Conservation (phyloP, 2,888 invertebrate species). For the Phytoseiulus persimilis region DNA sequence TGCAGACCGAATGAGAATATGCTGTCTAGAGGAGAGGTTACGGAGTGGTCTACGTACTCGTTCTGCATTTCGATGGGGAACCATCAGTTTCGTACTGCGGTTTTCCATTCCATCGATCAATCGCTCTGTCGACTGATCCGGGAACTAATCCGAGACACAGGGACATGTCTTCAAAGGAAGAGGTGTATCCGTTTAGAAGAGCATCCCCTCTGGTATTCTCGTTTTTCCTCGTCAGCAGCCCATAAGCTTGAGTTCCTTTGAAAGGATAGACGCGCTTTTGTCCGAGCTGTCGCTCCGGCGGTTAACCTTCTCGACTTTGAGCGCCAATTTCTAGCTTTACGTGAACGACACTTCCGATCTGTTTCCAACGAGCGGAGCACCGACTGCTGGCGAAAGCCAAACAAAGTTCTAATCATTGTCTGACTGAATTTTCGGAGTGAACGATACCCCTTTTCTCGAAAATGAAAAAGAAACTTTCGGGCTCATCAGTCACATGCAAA, state of each 20-base stretch:
- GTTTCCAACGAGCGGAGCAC: background rate
- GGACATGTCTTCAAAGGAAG: background rate
- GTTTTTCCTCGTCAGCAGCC: background rate
- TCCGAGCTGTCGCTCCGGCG: background rate
- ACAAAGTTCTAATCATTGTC: background rate
- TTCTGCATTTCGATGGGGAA: too few species aligned
- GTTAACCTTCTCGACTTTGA: background rate
- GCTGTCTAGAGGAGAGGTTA: too few species aligned
- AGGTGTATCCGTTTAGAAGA: background rate
- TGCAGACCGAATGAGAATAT: too few species aligned
- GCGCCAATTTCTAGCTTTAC: background rate
- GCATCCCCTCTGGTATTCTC: background rate
- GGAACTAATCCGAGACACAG: background rate
- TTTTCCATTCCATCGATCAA: background rate
- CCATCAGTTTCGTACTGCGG: too few species aligned
- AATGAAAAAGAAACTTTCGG: background rate
- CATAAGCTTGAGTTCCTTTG: background rate
- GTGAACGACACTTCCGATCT: constrained; percentile 5
- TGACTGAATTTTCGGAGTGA: background rate
- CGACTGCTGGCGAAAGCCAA: background rate
- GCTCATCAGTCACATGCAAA: background rate
- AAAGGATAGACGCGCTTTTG: background rate
- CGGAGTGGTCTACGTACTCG: too few species aligned
- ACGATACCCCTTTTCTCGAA: background rate
- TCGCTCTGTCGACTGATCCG: too few species aligned